Base-by-base conservation (phyloP, 2,888 invertebrate genomes). In the Drosophila greeni region DNA sequence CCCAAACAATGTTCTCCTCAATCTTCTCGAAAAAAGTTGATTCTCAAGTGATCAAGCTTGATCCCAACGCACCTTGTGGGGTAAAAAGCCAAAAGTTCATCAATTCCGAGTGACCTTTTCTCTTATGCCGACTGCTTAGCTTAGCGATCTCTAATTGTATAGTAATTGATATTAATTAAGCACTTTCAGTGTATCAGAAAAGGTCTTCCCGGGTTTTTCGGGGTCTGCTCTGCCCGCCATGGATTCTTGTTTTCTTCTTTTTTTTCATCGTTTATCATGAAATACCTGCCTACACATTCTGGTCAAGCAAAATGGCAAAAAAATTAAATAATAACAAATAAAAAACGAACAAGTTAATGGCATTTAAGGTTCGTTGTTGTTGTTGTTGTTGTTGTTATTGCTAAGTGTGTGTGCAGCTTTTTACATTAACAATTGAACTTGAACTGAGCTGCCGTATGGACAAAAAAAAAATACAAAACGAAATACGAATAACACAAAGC, bases 361-460 rank as follows among this genome's bases (percentile, higher is more conserved):
- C 45, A 33, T 59, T 65, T 51, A 29, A 34, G n/a, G 40, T 29
- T 64, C 33, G 8, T n/a, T 55, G 42, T 51, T 20, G 45, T 48
- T 52, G 8, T n/a, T 55, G 34, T 51, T 20, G 45, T 48, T 52
- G 47, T 55, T 64, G 51, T 43, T 52, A 40, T 52, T 47, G 29
- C 29, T 60, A 60, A 60, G 62, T 61, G 43, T 67, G 60, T 69
- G 69, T 70, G 71, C 55, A 69, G 66, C 58, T 82, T 68, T 82
- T 80, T 70, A 74, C 75, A 80, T 80, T 80, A 84, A 72, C 84
- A 78, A 84, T 81, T 81, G 85, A 85, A 81, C 81, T 81, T 81
- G 85, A 81, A 85, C 79, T 84, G 68, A 57, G 73, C 76, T 72
- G 85, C 71, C 69, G 73, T 73, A 71, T 70, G 66, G 47, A 53